Evolutionary conservation across 2,797 vertebrate species (phyloP), one percentile per base, ranked within the genome.

Genomic region (Epinephelus awoara): DNA sequence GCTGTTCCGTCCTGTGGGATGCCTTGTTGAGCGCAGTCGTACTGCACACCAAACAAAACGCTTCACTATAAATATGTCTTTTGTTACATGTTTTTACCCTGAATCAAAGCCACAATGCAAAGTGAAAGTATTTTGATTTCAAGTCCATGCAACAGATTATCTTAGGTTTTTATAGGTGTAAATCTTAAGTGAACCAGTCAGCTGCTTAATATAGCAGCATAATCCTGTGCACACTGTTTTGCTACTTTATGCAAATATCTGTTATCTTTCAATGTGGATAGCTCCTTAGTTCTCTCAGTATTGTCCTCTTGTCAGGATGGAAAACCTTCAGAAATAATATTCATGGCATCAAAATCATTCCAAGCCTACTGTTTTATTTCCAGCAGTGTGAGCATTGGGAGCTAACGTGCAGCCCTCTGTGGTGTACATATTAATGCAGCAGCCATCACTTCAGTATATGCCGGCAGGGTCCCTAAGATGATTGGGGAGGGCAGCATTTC

Each of bases 381-480:
- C 25, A 80, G 17, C 54, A 56, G 47, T 67, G 50, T 42, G 21
- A 61, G 46, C 51, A 34, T 17, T 29, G 62, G 72, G 70, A 76
- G 67, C 73, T 61, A 67, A 62, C 23, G 13, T 38, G 19, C 18
- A 71, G 46, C 44, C 51, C 38, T 42, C 23, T 77, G 59, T 78
- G 59, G 86, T 75, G 79, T 75, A 76, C 69, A 84, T 82, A 87
- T 88, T 91, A 91, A 91, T 85, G 85, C 80, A 87, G 73, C 62
- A 62, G 80, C 25, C 42, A 61, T 49, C 21, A 71, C 89, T 81
- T 85, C 83, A 82, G 15, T 69, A 75, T 25, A 54, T 76, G 78
- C 77, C 8, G 38, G 72, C 68, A 23, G 79, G 84, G 88, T 85
- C 83, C 78, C 57, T 56, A 63, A 66, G 47, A 27, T 46, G 34